Base-by-base conservation (phyloP, 2,888 invertebrate genomes). In the Matsumyia berberina region DNA sequence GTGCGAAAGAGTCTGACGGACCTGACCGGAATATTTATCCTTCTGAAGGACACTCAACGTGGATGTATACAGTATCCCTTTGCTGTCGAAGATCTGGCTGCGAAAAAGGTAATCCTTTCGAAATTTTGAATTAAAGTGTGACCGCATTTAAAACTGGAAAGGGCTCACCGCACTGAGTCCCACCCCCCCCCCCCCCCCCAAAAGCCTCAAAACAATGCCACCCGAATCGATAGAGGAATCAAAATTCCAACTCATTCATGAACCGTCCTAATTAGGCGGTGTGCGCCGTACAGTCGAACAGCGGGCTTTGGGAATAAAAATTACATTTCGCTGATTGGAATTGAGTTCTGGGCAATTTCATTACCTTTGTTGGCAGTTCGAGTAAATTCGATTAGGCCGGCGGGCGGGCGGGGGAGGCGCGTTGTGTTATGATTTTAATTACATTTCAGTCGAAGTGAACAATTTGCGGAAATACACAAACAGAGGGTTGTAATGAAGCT, bases 361-460 rank as follows among this genome's bases (percentile, higher is more conserved):
- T 39, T 51, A 72, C 39, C 58, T 9, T 46, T 8, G 17, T 46
- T 11, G n/a, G 29, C 12, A 37, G 49, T 72, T 42, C 39, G 17
- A 60, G 42, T n/a, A 51, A 72, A 60, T 60, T 60, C 19, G 44
- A 60, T 72, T 31, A 31, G n/a, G 17, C 6, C 15, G 4, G 11
- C 7, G 11, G n/a, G 4, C 24, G 46, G 6, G 1, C 5, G 12
- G n/a, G 5, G 5, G 12, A 12, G 6, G 12, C n/a, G 53, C 31
- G 12, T 17, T 70, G 24, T 72, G 60, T 60, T 60, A 39, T 72
- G 60, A 60, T 72, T 60, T 72, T 51, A 60, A 72, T 60, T 60
- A 60, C 39, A 60, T 60, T 51, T 12, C 8, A 11, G 6, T 51
- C 29, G 19, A 31, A 60, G 11, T 9, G 46, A 49, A 46, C 7